Evolutionary conservation across 2,113 vertebrate genomes (phyloP).

Genomic region (Labrus mixtus): DNA sequence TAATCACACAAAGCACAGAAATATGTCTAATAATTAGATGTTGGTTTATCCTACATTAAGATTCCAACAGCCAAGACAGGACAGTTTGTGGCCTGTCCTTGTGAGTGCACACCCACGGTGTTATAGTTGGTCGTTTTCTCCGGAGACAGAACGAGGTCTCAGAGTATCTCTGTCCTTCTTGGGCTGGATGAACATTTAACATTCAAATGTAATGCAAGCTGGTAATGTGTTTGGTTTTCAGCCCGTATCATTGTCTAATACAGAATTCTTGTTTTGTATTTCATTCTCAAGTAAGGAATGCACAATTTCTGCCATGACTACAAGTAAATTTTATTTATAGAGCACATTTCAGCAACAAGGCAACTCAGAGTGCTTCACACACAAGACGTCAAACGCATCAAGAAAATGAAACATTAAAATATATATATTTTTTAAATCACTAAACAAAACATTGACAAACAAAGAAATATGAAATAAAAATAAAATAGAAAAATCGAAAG

Average conservation of each 20-base stretch:
- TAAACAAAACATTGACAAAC: too few species aligned
- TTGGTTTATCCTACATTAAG: neutral
- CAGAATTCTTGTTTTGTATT: slow-evolving; percentile 8
- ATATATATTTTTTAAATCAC: too few species aligned
- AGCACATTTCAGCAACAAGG: too few species aligned
- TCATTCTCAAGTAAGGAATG: neutral
- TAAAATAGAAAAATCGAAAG: too few species aligned
- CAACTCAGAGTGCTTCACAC: too few species aligned
- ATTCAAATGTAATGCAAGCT: slow-evolving; percentile 17
- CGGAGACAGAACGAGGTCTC: neutral
- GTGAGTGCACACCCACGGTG: neutral
- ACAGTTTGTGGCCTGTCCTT: neutral
- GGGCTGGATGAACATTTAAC: neutral
- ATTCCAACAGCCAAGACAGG: slow-evolving; percentile 6
- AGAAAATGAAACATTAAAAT: too few species aligned
- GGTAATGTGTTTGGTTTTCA: neutral
- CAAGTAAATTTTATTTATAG: too few species aligned
- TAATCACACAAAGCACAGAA: neutral
- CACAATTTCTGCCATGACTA: neutral
- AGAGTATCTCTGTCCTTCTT: too few species aligned
- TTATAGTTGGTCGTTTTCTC: slow-evolving; percentile 7
- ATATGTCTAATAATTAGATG: slow-evolving; percentile 23
- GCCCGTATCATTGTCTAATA: slow-evolving; percentile 8
- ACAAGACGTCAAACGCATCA: too few species aligned
- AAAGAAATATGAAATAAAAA: too few species aligned